These are phyloP conservation scores for Epirrhoe alternata DNA, from an alignment of 2,888 invertebrate species.

Conservation along the genomic window DNA sequence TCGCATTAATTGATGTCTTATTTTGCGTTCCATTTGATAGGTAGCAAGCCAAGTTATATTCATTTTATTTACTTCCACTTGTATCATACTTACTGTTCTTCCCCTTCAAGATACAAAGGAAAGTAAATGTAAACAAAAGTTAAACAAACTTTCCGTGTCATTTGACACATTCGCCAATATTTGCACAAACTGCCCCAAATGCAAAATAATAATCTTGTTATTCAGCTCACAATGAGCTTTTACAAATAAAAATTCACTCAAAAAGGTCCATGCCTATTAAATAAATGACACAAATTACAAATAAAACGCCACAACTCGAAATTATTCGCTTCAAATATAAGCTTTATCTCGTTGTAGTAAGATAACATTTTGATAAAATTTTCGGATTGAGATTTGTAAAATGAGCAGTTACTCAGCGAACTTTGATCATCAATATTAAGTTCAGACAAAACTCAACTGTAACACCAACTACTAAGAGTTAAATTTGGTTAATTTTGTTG, in stretches of 20 bases:
- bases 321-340: slow-evolving; percentile 33
- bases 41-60: neutral
- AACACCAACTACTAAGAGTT: neutral
- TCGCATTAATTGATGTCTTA: no score
- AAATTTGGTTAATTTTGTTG: slow-evolving; percentile 39
- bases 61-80: neutral
- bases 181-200: slow-evolving; percentile 65
- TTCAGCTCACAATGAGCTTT: slow-evolving; percentile 65
- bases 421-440: slow-evolving; percentile 39
- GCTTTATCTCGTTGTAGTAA: slow-evolving; percentile 9
- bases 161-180: slow-evolving; percentile 68
- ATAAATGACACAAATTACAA: slow-evolving; percentile 44
- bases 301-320: slow-evolving; percentile 40
- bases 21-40: neutral
- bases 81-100: neutral
- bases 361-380: slow-evolving; percentile 24
- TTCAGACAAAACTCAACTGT: slow-evolving; percentile 42
- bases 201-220: slow-evolving; percentile 74
- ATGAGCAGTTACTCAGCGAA: slow-evolving; percentile 56
- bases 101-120: neutral
- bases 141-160: slow-evolving; percentile 52
- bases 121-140: slow-evolving; percentile 25
- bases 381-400: slow-evolving; percentile 49
- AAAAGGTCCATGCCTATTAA: slow-evolving; percentile 59
- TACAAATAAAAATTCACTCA: slow-evolving; percentile 71